Evolutionary conservation across 2,888 invertebrate species (phyloP).

Genomic region (Leptinotarsa rubiginosa): DNA sequence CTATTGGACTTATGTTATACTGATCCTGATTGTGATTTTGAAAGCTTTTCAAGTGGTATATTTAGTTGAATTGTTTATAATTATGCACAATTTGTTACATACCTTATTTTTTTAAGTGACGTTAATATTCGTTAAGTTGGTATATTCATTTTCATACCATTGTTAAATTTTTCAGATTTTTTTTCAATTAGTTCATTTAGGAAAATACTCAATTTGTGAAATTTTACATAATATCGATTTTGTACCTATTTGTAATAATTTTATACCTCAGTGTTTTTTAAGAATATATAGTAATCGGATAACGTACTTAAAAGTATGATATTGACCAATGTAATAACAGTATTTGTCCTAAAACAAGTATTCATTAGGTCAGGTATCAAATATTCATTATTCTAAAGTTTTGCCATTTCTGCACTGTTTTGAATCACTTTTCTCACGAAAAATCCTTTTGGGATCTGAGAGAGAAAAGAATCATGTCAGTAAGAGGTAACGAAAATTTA

Average conservation of each 20-base stretch:
- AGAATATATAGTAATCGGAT: constrained; percentile 51
- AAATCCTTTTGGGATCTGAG: neutral
- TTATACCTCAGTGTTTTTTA: constrained; percentile 64
- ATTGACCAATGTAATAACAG: constrained; percentile 60
- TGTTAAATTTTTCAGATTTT: constrained; percentile 36
- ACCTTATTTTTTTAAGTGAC: constrained; percentile 37
- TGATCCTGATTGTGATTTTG: constrained; percentile 46
- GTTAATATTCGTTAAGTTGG: constrained; percentile 12
- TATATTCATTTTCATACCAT: constrained; percentile 41
- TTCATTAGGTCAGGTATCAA: constrained; percentile 47
- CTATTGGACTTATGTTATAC: constrained; percentile 36
- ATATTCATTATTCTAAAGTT: constrained; percentile 45
- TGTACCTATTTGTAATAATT: constrained; percentile 61
- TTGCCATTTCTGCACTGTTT: constrained; percentile 40
- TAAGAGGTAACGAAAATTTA: constrained; percentile 6
- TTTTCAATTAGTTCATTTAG: neutral
- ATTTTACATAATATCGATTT: constrained; percentile 50
- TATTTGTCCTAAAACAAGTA: constrained; percentile 52
- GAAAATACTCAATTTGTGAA: constrained; percentile 50
- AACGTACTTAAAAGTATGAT: constrained; percentile 57
- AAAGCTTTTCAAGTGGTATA: constrained; percentile 37
- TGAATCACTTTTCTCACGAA: constrained; percentile 20
- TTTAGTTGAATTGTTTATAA: constrained; percentile 41
- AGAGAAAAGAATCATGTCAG: neutral
- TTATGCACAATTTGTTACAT: constrained; percentile 46